phyloP scores from a whole-genome alignment of 2,888 invertebrate genomes.

The Plutella xylostella region DNA sequence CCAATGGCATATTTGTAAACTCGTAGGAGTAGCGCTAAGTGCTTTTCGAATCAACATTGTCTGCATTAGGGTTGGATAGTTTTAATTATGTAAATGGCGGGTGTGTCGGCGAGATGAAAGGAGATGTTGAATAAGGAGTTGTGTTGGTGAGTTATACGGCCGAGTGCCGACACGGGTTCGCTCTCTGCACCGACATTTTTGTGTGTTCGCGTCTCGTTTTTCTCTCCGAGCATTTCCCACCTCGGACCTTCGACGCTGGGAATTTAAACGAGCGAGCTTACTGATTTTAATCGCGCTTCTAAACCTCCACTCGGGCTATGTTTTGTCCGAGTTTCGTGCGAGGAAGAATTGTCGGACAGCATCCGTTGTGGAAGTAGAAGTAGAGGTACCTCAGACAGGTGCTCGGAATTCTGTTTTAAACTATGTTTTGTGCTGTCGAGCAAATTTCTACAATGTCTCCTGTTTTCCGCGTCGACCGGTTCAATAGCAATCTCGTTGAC shows the following conservation, averaged over 20 bases:
- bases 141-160: constrained; percentile 44
- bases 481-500: too few relatives aligned
- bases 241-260: constrained; percentile 31
- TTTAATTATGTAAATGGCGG: constrained; percentile 43
- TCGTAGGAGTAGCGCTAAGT: constrained; percentile 1
- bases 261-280: constrained; percentile 55
- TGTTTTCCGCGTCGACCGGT: too few relatives aligned
- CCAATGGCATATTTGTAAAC: constrained; percentile 20
- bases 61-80: constrained; percentile 28
- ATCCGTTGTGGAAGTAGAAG: too few relatives aligned
- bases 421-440: too few relatives aligned
- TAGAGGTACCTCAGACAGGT: too few relatives aligned
- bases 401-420: too few relatives aligned
- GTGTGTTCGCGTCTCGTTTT: constrained; percentile 38
- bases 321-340: constrained; percentile 32
- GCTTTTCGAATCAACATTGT: background rate
- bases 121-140: constrained; percentile 49
- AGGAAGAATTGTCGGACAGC: too few relatives aligned
- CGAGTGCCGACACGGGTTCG: constrained; percentile 59
- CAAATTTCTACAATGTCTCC: too few relatives aligned
- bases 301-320: constrained; percentile 21
- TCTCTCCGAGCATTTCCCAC: constrained; percentile 50
- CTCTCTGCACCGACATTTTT: constrained; percentile 28
- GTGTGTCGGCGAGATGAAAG: constrained; percentile 34
- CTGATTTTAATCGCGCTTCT: constrained; percentile 38